Percentiles rank a stretch among this genome's conserved stretches.
Conservation (phyloP, 2,888 invertebrate species). For the Julus scandinavius region DNA sequence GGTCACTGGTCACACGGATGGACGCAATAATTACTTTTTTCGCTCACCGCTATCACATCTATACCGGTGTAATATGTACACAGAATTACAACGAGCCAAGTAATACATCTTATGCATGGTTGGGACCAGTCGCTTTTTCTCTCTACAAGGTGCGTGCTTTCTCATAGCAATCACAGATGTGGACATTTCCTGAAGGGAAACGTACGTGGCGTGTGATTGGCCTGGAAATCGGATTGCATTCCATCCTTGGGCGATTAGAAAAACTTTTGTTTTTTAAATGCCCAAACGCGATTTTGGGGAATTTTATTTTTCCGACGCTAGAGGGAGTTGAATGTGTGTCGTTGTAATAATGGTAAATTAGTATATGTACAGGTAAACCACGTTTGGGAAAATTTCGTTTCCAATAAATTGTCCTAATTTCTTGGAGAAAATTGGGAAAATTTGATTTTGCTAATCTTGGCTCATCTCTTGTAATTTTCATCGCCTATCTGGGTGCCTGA, state of each 20-base stretch:
- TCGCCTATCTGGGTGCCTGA: too few relatives aligned
- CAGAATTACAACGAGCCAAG: neutral
- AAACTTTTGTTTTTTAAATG: neutral
- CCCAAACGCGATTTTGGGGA: neutral
- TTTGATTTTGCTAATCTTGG: too few relatives aligned
- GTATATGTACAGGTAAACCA: too few relatives aligned
- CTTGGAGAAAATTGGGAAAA: too few relatives aligned
- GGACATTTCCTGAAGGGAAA: neutral
- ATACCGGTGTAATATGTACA: slow-evolving; percentile 13
- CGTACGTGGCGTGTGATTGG: neutral
- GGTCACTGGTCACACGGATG: slow-evolving; percentile 45
- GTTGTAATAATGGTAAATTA: too few relatives aligned
- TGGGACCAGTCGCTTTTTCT: neutral
- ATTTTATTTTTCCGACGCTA: too few relatives aligned
- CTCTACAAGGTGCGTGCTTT: neutral
- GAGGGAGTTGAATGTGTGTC: too few relatives aligned
- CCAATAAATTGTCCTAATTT: too few relatives aligned
- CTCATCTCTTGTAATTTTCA: too few relatives aligned
- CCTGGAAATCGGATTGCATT: neutral
- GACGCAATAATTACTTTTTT: slow-evolving; percentile 46
- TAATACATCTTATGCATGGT: slow-evolving; percentile 42
- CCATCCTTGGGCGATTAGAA: neutral
- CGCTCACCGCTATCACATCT: slow-evolving; percentile 15
- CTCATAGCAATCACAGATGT: neutral
- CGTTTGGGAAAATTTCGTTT: too few relatives aligned